Evolutionary conservation across 2,113 vertebrate genomes (phyloP).

Genomic region (Callopanchax toddi): DNA sequence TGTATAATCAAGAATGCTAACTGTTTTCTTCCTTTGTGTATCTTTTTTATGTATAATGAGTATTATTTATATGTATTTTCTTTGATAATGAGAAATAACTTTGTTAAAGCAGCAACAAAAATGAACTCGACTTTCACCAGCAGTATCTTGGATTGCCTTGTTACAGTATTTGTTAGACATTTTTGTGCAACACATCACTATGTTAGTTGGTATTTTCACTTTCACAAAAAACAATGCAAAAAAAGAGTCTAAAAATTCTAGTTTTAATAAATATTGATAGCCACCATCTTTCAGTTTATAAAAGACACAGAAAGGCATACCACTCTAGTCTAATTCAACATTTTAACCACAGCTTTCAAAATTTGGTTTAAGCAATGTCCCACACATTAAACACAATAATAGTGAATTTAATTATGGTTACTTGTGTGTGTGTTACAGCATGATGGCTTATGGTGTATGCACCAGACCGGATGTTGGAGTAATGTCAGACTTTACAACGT

Average conservation of each 20-base stretch:
- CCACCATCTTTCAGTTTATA: no score
- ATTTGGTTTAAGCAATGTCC: no score
- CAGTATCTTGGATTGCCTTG: background rate
- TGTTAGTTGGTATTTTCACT: no score
- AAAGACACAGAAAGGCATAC: background rate
- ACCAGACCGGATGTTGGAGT: slow-evolving; percentile 30
- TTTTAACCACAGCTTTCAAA: background rate
- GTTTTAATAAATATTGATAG: no score
- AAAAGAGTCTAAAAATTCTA: no score
- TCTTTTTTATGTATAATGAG: slow-evolving; percentile 30
- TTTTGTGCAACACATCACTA: background rate
- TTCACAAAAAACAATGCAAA: slow-evolving; percentile 9
- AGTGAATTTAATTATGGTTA: no score
- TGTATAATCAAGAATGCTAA: no score
- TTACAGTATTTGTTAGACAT: background rate
- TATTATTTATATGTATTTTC: slow-evolving; percentile 34
- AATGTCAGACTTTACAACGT: slow-evolving; percentile 30
- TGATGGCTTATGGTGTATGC: slow-evolving; percentile 28
- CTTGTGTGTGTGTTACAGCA: background rate
- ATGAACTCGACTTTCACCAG: slow-evolving; percentile 8
- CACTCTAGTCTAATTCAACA: no score
- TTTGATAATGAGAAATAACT: slow-evolving; percentile 14
- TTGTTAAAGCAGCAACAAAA: slow-evolving; percentile 2
- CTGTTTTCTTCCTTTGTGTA: background rate
- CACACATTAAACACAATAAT: no score